A percentile compares a stretch with the other conserved stretches of the same genome.
These are phyloP conservation scores for Tachina grossa DNA, from an alignment of 2,888 invertebrate genomes.

Conservation along the genomic window DNA sequence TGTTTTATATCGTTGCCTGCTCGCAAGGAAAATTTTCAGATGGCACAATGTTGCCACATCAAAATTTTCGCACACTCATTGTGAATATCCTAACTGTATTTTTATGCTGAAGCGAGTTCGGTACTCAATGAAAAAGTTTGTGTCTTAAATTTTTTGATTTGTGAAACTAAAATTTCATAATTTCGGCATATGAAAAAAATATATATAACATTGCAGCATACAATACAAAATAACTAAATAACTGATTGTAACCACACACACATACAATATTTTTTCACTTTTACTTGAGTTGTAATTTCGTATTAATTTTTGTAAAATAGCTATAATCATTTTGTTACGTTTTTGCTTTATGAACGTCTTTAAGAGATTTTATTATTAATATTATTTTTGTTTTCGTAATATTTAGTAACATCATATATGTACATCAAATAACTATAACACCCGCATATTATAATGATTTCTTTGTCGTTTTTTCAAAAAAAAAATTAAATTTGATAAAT, in stretches of 20 bases:
- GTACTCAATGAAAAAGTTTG: not conserved
- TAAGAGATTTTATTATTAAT: conserved; percentile 3
- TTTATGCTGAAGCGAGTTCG: no score
- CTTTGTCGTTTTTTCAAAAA: not conserved
- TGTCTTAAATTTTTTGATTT: conserved; percentile 49
- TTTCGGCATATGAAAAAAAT: conserved; percentile 23
- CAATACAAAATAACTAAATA: conserved; percentile 18
- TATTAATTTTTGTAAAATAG: not conserved
- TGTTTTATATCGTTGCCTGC: no score
- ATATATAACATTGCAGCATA: conserved; percentile 37
- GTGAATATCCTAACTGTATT: not conserved
- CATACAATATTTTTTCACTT: conserved; percentile 16
- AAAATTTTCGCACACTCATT: no score
- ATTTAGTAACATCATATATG: conserved; percentile 87
- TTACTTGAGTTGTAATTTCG: conserved; percentile 18
- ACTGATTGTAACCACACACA: conserved; percentile 17
- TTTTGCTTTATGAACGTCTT: conserved; percentile 31
- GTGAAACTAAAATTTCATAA: conserved; percentile 17
- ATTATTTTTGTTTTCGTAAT: conserved; percentile 82
- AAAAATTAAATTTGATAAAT: conserved; percentile 61
- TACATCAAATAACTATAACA: conserved; percentile 55
- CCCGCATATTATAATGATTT: conserved; percentile 54
- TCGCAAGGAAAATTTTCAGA: no score
- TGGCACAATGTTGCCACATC: no score
- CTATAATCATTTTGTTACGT: conserved; percentile 4